Evolutionary conservation across 2,113 vertebrate species (phyloP), one percentile per base, ranked within the genome.

Genomic region (Nanorana parkeri): DNA sequence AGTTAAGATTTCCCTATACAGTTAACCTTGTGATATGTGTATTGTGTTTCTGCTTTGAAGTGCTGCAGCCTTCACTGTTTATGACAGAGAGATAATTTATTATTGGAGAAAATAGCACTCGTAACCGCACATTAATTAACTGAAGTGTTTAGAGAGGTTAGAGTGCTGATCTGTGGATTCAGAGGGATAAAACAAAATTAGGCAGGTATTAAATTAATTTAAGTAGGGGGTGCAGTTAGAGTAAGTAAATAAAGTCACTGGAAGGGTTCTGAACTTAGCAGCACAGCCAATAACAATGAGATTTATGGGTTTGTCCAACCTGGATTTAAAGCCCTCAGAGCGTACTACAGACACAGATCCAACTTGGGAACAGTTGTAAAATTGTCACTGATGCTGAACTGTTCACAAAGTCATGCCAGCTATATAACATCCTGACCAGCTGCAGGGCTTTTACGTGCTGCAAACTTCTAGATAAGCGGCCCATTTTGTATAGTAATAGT

Each of bases 141-240:
- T 76, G 72, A 29, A 83, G 80, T 83, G 80, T 83, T 83, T 83
- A 75, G 65, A 83, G 71, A 68, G 80, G 71, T 76, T 41, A 68
- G 52, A 83, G 66, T 52, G 54, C 52, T 75, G 51, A 67, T 66
- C 61, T 81, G 63, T 26, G 52, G 21, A 83, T 69, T 23, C 55
- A 60, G 66, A 58, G 54, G 71, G 67, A 83, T 68, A 83, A 76
- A 75, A 74, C 54, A 67, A 32, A 82, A 68, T 60, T n/a, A 54
- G 78, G 68, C 67, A 71, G 72, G 72, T 76, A 83, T 68, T 83
- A 76, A 83, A 83, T 83, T 76, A 82, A 82, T 82, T 82, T 82
- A 68, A 83, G 80, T 55, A 76, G 80, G 76, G 41, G 71, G 71
- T 75, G 80, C 28, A 58, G 52, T 60, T 81, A 23, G 54, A 65